Conservation (phyloP, 2,797 vertebrate genomes). For the Naso thynnoides region DNA sequence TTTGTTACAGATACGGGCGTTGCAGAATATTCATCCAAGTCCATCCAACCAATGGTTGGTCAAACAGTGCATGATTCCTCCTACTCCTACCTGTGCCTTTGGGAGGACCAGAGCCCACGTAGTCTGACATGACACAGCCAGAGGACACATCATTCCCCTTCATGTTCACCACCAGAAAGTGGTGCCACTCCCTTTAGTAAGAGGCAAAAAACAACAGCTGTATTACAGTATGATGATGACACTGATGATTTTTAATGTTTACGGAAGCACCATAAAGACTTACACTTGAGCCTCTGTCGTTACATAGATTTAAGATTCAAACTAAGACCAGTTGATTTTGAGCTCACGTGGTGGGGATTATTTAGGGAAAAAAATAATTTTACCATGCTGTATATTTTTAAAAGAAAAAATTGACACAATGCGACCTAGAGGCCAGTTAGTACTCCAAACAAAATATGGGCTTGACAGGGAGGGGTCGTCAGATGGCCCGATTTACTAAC, state of each 20-base stretch:
- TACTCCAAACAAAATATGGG: background rate
- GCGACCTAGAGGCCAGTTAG: background rate
- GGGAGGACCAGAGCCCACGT: conserved; percentile 94
- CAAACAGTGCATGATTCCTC: background rate
- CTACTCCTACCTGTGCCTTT: conserved; percentile 90
- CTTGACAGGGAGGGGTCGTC: no score
- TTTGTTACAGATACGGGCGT: no score
- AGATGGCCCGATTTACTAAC: no score
- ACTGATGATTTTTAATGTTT: no score
- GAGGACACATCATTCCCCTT: conserved; percentile 91
- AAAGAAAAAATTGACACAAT: background rate
- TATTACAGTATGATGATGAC: no score
- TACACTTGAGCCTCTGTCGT: background rate
- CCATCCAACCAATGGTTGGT: background rate
- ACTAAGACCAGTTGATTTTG: background rate
- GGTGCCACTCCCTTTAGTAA: conserved; percentile 94
- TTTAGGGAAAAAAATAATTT: background rate
- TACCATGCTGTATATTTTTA: no score
- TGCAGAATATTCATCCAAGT: background rate
- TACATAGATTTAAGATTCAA: no score
- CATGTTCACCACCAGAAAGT: conserved; percentile 97
- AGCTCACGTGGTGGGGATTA: background rate
- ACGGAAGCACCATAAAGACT: no score
- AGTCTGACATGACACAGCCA: conserved; percentile 93
- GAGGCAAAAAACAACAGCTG: background rate